Conservation (phyloP, 1,140 invertebrate species). For the Rhagoletis zephyria region DNA sequence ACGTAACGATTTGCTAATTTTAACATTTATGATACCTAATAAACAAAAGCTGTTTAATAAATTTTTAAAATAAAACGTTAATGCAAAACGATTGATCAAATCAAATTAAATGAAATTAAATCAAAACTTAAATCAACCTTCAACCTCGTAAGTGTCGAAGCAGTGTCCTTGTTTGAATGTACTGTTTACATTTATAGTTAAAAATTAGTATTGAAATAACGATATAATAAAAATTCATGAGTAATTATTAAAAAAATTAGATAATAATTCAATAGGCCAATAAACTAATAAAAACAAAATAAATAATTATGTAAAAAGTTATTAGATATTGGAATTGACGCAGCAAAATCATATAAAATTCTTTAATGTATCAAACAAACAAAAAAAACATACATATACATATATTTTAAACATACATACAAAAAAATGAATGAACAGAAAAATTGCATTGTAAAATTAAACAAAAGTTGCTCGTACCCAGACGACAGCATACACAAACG, state of each 20-base stretch:
- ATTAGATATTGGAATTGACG: constrained; percentile 29
- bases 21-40: not conserved
- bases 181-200: constrained; percentile 30
- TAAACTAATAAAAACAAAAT: constrained; percentile 25
- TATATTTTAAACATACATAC: constrained; percentile 33
- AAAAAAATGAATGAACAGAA: constrained; percentile 4
- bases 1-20: not conserved
- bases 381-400: too few relatives aligned
- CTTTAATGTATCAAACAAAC: not conserved
- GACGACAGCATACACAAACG: not conserved
- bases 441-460: not conserved
- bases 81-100: not conserved
- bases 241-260: constrained; percentile 1
- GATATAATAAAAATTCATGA: not conserved
- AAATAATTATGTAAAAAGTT: constrained; percentile 11
- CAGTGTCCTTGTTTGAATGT: constrained; percentile 30
- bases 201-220: not conserved
- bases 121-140: constrained; percentile 26
- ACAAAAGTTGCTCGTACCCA: not conserved
- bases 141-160: constrained; percentile 39
- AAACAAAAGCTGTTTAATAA: not conserved
- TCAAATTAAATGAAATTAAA: not conserved
- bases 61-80: not conserved
- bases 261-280: constrained; percentile 3
- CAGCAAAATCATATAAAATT: not conserved